Conservation (phyloP, 2,888 invertebrate genomes). For the Prosopocoilus inquinatus region DNA sequence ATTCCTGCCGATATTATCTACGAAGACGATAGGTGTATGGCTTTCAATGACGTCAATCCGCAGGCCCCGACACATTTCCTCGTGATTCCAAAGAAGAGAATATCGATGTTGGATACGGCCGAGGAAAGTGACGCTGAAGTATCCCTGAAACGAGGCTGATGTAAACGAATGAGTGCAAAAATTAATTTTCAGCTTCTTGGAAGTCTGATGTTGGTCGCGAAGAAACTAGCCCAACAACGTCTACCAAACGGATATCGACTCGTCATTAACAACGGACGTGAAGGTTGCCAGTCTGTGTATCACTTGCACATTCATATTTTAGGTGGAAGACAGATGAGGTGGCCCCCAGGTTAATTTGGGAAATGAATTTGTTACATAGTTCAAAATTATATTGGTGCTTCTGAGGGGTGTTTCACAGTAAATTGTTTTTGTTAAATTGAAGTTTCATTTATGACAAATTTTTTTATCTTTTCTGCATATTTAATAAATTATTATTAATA, state of each 20-base stretch:
- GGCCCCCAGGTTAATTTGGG: slow-evolving; percentile 47
- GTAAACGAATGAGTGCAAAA: neutral
- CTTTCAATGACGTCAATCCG: slow-evolving; percentile 76
- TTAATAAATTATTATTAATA: neutral
- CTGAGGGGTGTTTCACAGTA: neutral
- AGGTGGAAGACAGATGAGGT: slow-evolving; percentile 71
- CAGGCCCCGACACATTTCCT: slow-evolving; percentile 84
- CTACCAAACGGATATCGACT: slow-evolving; percentile 70
- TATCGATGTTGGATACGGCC: slow-evolving; percentile 63
- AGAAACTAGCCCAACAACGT: slow-evolving; percentile 61
- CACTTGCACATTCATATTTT: slow-evolving; percentile 81
- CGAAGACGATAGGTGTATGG: slow-evolving; percentile 78
- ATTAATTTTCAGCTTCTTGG: slow-evolving; percentile 52
- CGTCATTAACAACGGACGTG: slow-evolving; percentile 75
- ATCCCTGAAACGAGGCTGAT: slow-evolving; percentile 10
- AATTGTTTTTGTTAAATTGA: neutral
- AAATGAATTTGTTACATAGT: neutral
- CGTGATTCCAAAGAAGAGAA: slow-evolving; percentile 75
- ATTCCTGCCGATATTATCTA: slow-evolving; percentile 79
- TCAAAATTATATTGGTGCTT: neutral
- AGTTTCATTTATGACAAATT: neutral
- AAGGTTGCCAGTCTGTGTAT: slow-evolving; percentile 82
- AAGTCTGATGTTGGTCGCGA: slow-evolving; percentile 68
- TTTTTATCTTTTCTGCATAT: no score
- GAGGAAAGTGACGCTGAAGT: slow-evolving; percentile 54